phyloP scores from a whole-genome alignment of 2,113 vertebrate genomes.

The Tragelaphus buxtoni region DNA sequence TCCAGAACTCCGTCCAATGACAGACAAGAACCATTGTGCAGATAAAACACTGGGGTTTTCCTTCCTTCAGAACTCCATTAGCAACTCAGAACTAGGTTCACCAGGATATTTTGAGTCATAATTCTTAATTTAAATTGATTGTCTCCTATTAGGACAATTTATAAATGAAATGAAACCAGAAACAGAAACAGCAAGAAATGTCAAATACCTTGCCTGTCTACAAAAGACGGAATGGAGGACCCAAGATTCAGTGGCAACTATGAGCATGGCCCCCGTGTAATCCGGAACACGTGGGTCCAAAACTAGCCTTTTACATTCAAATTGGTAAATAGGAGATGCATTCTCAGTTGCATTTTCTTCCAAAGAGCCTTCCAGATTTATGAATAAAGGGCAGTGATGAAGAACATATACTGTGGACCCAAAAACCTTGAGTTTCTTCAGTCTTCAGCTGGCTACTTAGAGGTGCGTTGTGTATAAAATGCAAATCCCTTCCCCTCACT shows the following conservation, averaged over 20 bases:
- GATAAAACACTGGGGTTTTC: not conserved
- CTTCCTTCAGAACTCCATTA: not conserved
- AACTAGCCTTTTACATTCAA: not conserved
- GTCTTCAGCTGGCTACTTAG: not conserved
- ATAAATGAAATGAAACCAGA: not conserved
- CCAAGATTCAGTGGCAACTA: rapidly evolving
- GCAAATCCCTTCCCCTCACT: too few relatives aligned
- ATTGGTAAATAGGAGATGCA: not conserved
- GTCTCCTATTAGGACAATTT: not conserved
- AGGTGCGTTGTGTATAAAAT: rapidly evolving
- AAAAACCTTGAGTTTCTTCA: not conserved
- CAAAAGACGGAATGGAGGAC: rapidly evolving
- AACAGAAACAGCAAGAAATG: not conserved
- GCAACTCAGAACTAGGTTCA: not conserved
- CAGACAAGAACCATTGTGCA: rapidly evolving
- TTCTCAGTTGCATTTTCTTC: not conserved
- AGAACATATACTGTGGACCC: not conserved
- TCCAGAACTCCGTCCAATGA: rapidly evolving
- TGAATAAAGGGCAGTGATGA: not conserved
- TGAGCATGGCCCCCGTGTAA: rapidly evolving
- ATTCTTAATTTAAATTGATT: not conserved
- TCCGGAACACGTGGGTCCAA: rapidly evolving
- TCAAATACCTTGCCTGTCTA: not conserved
- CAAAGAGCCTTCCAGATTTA: not conserved
- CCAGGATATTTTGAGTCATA: not conserved